Base-by-base conservation (phyloP, 2,888 invertebrate species). In the Aphrophora alni region DNA sequence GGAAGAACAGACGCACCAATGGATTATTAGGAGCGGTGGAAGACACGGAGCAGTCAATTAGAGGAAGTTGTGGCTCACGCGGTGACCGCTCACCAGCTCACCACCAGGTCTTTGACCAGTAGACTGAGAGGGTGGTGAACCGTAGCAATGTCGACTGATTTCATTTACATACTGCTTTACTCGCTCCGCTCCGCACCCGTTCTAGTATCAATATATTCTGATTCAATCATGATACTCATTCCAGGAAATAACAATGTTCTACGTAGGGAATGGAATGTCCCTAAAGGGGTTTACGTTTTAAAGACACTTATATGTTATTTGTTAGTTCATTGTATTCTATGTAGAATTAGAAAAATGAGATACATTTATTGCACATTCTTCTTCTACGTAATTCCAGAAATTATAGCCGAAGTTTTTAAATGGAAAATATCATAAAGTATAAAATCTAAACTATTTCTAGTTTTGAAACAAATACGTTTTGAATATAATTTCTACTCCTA, bases 111-210 rank as follows among this genome's bases (percentile, higher is more conserved):
- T 90, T 90, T 89, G 85, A 87, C 86, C 86, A 86, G 88, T 89
- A 90, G 87, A 24, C n/a, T 86, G 89, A 87, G 90, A 90, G 85
- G 87, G 89, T 90, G 89, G 90, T 90, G 90, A 90, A 90, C 90
- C 89, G 89, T 89, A 89, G 88, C 88, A 88, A 21, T 59, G 59
- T 59, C 59, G 59, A 59, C 59, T 59, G 59, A 59, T 59, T 59
- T 59, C 59, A 59, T 59, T 59, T 59, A 59, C 59, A 59, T 59
- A 59, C 21, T 3, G n/a, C 59, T 59, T 4, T 14, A 59, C 59
- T 21, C 21, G n/a, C 59, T 59, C 5, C 21, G 21, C 59, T 21
- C 21, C 21, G 21, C 59, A 21, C 7, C 21, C 59, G 59, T 21
- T 21, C n/a, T 5, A 14, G 4, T 44, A 44, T 44, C 44, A 14